Evolutionary conservation across 2,113 vertebrate species (phyloP), one percentile per base, ranked within the genome.

Genomic region (Aramus guarauna): DNA sequence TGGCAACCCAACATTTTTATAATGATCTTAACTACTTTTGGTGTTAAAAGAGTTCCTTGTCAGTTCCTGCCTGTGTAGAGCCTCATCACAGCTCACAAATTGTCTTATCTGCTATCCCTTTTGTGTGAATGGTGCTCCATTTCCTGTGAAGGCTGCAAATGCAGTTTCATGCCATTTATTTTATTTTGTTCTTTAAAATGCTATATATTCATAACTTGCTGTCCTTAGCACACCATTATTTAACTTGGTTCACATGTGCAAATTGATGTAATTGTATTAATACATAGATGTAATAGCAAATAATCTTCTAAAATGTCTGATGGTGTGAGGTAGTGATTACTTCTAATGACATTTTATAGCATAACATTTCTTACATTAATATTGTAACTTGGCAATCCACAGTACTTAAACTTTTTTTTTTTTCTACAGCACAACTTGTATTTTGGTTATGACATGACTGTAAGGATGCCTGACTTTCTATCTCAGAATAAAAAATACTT

Each of bases 41-140:
- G 81, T 94, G 67, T 90, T 90, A 82, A 92, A 93, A 82, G 71
- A 64, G 29, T 69, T 93, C 32, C 67, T 88, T 95, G 82, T 88
- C 75, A 94, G 78, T 74, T 90, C 26, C 43, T 88, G 77, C 53
- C 48, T 75, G 48, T 0, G 2, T 47, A 82, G 37, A 93, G 76
- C 69, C 62, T 91, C 30, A 13, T 60, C 90, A 79, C 92, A 95
- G 93, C 77, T 90, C 84, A 93, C 95, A 95, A 91, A 96, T 92
- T 87, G 73, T 86, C 67, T 91, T 83, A 88, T 63, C 75, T 79
- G 68, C 50, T 91, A 37, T 56, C 48, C 27, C 58, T 68, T 63
- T 55, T 81, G 64, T 71, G 47, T 55, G 64, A 95, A 86, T 63
- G 26, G 64, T 81, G 72, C 36, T 92, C 73, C 41, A 53, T 81